phyloP scores from a whole-genome alignment of 2,113 vertebrate genomes.

The Sprattus sprattus region DNA sequence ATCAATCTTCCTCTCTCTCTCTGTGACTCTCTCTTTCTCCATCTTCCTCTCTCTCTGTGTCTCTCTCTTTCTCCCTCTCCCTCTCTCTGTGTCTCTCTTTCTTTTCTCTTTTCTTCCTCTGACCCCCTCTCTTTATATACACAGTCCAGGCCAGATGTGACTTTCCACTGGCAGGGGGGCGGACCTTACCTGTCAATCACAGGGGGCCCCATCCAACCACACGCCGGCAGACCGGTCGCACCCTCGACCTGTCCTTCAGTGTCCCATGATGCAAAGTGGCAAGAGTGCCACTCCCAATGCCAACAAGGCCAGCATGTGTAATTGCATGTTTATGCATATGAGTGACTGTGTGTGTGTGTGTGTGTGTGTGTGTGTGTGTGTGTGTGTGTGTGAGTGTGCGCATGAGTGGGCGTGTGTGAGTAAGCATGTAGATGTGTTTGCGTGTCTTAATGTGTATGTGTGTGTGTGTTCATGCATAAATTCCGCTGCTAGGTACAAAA shows the following conservation, averaged over 20 bases:
- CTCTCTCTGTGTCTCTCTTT: background rate
- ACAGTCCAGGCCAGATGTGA: background rate
- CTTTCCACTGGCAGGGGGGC: slow-evolving; percentile 7
- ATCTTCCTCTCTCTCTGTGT: background rate
- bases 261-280: slow-evolving; percentile 31
- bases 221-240: slow-evolving; percentile 23
- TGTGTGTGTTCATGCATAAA: background rate
- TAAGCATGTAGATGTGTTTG: background rate
- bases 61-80: background rate
- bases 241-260: slow-evolving; percentile 42
- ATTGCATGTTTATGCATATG: background rate
- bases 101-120: background rate
- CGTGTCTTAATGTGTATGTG: background rate
- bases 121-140: background rate
- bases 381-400: background rate
- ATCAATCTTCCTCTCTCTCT: background rate
- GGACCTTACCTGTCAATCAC: slow-evolving; percentile 29
- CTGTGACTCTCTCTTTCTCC: background rate
- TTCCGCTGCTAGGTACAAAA: too few species aligned
- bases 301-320: slow-evolving; percentile 11
- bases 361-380: background rate
- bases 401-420: background rate
- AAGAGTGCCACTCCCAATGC: slow-evolving; percentile 24
- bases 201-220: background rate
- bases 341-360: background rate